Evolutionary conservation across 2,888 invertebrate genomes (phyloP), one percentile per base, ranked within the genome.

Genomic region (Zhuqinia jingwanae): DNA sequence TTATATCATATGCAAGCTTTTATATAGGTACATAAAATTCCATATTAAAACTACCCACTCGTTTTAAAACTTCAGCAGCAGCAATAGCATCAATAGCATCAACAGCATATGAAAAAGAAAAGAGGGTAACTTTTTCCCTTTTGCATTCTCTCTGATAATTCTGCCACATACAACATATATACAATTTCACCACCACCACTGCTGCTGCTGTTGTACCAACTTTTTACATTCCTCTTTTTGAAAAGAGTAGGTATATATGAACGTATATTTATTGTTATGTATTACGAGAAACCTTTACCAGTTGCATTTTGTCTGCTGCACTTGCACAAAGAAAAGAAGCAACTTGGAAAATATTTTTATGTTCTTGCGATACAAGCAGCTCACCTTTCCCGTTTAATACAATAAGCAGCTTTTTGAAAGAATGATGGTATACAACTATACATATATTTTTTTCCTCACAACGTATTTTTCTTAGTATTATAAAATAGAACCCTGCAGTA

Each of bases 251-350:
- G 6, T 30, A 25, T 25, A 50, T 27, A 45, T n/a, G n/a, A n/a
- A n/a, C n/a, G 20, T 70, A 10, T 60, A 17, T 13, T 53, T 36
- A 30, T 53, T 36, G 13, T 80, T 2, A 65, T 50, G 45, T 82
- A 20, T 73, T 53, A 56, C n/a, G 42, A 68, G 56, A 25, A 53
- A n/a, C 27, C 22, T 50, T 2, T 36, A 22, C 17, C 25, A 20
- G 76, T 68, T 86, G 86, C 86, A 86, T 80, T 86, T 27, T 81
- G 80, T 86, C 86, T 86, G 80, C 65, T 77, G 84, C 77, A 76
- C 80, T 81, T 47, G 25, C 70, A 8, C n/a, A 70, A 47, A 47
- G 15, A 47, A 70, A 25, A 45, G 15, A 47, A 36, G 25, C 45
- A 70, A n/a, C 47, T 17, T 25, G 70, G 42, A 68, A 42, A 47